Conservation (phyloP, 2,888 invertebrate genomes). For the Drosophila vallismaia region DNA sequence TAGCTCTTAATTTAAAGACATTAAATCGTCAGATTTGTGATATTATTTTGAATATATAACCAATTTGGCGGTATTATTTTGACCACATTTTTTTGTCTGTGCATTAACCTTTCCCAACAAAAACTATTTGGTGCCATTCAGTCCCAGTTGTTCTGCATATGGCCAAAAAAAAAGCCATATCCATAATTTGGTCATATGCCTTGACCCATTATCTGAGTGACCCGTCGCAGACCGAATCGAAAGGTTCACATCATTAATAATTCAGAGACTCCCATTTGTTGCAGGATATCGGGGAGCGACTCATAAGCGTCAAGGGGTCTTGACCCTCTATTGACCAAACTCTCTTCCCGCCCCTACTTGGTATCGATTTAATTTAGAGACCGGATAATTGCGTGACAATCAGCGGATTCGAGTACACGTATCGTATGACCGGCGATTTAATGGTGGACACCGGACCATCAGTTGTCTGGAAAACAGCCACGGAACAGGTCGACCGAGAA, state of each 20-base stretch:
- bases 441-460: conserved; percentile 37
- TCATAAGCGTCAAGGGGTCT: conserved; percentile 14
- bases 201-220: conserved; percentile 41
- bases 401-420: conserved; percentile 46
- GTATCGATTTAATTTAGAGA: conserved; percentile 68
- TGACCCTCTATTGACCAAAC: not conserved
- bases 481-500: conserved; percentile 23
- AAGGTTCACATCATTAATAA: conserved; percentile 70
- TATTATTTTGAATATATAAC: too few relatives aligned
- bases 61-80: not conserved
- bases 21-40: too few relatives aligned
- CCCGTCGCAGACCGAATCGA: conserved; percentile 32
- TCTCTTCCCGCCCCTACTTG: not conserved
- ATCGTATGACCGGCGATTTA: conserved; percentile 24
- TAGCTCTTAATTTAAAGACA: too few relatives aligned
- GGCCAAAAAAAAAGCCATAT: conserved; percentile 20
- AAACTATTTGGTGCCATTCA: not conserved
- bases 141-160: conserved; percentile 19
- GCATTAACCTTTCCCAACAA: not conserved
- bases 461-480: conserved; percentile 49
- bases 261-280: conserved; percentile 45
- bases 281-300: conserved; percentile 26
- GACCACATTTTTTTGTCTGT: not conserved
- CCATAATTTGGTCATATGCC: conserved; percentile 40
- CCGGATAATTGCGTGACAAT: conserved; percentile 74